Percentiles rank a stretch among this genome's conserved stretches.
Evolutionary conservation across 2,888 invertebrate species (phyloP).

Genomic region (Gibbula magus): DNA sequence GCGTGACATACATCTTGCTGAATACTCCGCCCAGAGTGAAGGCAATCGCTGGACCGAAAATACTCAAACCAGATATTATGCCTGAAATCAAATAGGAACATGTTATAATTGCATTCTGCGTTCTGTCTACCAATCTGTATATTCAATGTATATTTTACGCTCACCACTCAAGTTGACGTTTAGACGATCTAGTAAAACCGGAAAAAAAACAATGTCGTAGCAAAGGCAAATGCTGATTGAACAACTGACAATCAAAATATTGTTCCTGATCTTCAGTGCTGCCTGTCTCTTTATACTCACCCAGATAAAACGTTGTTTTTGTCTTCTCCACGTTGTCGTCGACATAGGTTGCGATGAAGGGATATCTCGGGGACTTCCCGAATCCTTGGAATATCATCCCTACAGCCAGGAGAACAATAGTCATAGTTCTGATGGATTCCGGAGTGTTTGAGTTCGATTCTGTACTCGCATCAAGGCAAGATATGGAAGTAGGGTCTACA

Average conservation of each 20-base stretch:
- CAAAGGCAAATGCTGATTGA: no score
- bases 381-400: slow-evolving; percentile 56
- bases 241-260: no score
- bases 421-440: slow-evolving; percentile 26
- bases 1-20: slow-evolving; percentile 48
- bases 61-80: slow-evolving; percentile 36
- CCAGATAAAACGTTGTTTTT: slow-evolving; percentile 53
- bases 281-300: slow-evolving; percentile 28
- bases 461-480: neutral
- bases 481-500: neutral
- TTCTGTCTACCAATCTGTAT: no score
- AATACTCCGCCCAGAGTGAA: slow-evolving; percentile 50
- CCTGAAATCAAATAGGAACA: slow-evolving; percentile 30
- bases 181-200: no score
- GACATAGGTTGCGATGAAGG: slow-evolving; percentile 49
- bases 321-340: slow-evolving; percentile 54
- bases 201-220: no score
- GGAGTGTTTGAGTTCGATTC: neutral
- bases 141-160: no score
- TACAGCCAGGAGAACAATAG: slow-evolving; percentile 44
- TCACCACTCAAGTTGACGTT: no score
- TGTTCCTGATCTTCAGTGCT: no score
- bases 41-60: slow-evolving; percentile 51
- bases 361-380: slow-evolving; percentile 47
- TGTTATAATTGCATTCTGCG: no score